Base-by-base conservation (phyloP, 2,113 vertebrate species). In the Indicator indicator region DNA sequence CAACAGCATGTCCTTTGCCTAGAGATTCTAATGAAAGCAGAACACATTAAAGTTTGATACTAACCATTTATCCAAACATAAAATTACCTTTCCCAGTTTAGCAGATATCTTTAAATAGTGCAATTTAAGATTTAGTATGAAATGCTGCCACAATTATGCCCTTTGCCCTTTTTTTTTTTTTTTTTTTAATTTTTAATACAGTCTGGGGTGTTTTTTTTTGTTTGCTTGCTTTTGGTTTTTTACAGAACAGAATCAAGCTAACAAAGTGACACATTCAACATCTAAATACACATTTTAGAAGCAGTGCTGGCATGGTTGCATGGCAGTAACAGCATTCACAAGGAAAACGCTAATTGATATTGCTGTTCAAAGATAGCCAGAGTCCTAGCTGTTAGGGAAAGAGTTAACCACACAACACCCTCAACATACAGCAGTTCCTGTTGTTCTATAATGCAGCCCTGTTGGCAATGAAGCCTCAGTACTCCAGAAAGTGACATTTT, bases 1-100 rank as follows among this genome's bases (percentile, higher is more conserved):
- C 98, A 95, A 99, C 96, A 58, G 98, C 98, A 81, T 98, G 99
- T 79, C 96, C 98, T 65, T 98, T 98, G 71, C 98, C 98, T 96
- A 97, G 97, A 95, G 98, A 98, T 81, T 97, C 98, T 99, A 97
- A 93, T 48, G 94, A 95, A 86, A 93, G 73, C 54, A 93, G 36
- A 93, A 95, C n/a, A 70, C 23, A 38, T 85, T 78, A 54, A 78
- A 91, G 58, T 40, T 46, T 65, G 59, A 52, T 52, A 79, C 74
- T 18, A 60, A 72, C 6, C 36, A 75, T 69, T 77, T 88, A 87
- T 50, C 77, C 75, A 81, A 93, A 58, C 24, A 73, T 9, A 80
- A 86, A 42, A 36, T 16, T 1, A 55, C 11, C 30, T 65, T 88
- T 20, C 33, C 32, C 3, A 2, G 6, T 69, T 69, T 36, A 80